phyloP scores from a whole-genome alignment of 2,888 invertebrate genomes.

The Hyposoter dolosus region DNA sequence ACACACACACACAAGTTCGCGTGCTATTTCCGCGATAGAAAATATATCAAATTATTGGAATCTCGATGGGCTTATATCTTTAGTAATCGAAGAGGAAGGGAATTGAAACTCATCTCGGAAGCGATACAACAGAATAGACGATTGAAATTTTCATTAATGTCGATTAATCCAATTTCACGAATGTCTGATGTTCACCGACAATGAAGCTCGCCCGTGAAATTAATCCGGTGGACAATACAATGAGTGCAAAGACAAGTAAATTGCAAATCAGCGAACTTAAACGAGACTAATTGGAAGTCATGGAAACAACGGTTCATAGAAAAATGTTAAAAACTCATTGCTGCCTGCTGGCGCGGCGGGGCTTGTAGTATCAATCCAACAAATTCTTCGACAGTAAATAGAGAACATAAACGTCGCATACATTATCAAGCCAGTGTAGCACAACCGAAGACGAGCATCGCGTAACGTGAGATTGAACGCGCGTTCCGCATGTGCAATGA shows the following conservation, averaged over 20 bases:
- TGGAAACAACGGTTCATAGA: background rate
- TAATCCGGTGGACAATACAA: background rate
- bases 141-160: background rate
- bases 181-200: background rate
- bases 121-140: background rate
- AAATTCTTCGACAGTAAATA: background rate
- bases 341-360: no score
- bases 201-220: background rate
- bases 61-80: background rate
- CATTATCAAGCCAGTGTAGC: background rate
- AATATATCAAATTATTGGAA: no score
- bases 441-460: constrained; percentile 34
- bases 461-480: constrained; percentile 66
- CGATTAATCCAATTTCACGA: background rate
- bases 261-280: background rate
- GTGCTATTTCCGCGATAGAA: no score
- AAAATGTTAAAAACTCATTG: background rate
- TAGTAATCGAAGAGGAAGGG: background rate
- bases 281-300: background rate
- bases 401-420: background rate
- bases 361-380: background rate
- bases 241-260: background rate
- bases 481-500: constrained; percentile 64
- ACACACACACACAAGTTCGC: background rate
- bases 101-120: background rate